phyloP scores from a whole-genome alignment of 2,888 invertebrate genomes.

The Melipona beecheii region DNA sequence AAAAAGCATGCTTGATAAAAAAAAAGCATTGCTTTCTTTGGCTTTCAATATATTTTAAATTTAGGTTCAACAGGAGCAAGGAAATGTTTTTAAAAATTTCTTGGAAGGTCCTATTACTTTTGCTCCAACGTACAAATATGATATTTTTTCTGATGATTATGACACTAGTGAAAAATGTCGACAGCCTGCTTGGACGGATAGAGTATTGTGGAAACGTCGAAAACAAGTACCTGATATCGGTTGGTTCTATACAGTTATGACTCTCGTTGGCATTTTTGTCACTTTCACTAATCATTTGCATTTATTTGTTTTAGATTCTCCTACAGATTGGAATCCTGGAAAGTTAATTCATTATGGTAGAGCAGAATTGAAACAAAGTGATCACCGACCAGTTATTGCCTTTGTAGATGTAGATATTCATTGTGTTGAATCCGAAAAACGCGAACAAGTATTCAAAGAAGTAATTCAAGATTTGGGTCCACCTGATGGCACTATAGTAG shows the following conservation, averaged over 20 bases:
- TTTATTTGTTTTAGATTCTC: slow-evolving; percentile 72
- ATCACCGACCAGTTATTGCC: slow-evolving; percentile 98
- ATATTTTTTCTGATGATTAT: slow-evolving; percentile 98
- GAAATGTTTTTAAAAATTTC: slow-evolving; percentile 96
- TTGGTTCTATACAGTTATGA: slow-evolving; percentile 54
- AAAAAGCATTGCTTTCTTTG: too few relatives aligned
- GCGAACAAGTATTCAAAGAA: slow-evolving; percentile 92
- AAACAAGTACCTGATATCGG: slow-evolving; percentile 90
- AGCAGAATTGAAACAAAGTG: slow-evolving; percentile 98
- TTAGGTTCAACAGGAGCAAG: slow-evolving; percentile 90
- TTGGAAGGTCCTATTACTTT: slow-evolving; percentile 96
- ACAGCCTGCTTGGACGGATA: slow-evolving; percentile 99
- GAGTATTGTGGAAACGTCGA: slow-evolving; percentile 96
- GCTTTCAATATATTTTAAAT: not conserved
- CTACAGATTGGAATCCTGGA: slow-evolving; percentile 90
- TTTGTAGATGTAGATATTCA: slow-evolving; percentile 95
- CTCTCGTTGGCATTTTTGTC: not conserved
- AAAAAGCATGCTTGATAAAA: not conserved
- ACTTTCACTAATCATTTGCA: not conserved
- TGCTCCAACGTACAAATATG: slow-evolving; percentile 99
- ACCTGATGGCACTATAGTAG: slow-evolving; percentile 96
- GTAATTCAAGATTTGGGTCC: slow-evolving; percentile 95
- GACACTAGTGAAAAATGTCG: slow-evolving; percentile 99
- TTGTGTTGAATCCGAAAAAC: slow-evolving; percentile 90
- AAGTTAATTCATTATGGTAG: slow-evolving; percentile 94